phyloP scores from a whole-genome alignment of 2,113 vertebrate genomes.

The Chiloscyllium plagiosum region DNA sequence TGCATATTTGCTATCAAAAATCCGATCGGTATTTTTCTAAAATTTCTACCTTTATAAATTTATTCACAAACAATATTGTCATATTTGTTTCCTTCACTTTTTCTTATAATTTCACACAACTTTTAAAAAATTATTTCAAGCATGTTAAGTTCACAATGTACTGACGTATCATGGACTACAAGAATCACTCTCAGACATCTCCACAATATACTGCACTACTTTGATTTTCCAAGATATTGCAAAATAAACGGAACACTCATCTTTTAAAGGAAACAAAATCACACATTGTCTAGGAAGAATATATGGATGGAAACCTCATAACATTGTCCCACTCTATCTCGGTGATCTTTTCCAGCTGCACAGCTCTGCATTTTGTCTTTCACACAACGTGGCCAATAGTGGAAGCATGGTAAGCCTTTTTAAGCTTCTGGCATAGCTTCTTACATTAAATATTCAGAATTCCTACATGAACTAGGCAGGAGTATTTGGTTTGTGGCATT shows the following conservation, averaged over 20 bases:
- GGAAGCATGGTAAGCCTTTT: no score
- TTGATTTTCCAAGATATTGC: neutral
- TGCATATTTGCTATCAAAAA: no score
- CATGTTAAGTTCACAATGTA: neutral
- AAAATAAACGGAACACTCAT: neutral
- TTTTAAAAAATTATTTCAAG: neutral
- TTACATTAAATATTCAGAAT: no score
- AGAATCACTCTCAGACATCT: neutral
- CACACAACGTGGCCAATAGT: no score
- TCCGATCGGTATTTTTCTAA: no score
- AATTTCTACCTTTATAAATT: neutral
- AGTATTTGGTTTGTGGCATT: no score
- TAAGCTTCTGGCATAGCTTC: no score
- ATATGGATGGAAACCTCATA: neutral
- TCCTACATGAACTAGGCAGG: no score
- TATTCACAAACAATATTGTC: neutral
- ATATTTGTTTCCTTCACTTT: no score
- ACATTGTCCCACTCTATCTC: neutral
- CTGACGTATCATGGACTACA: neutral
- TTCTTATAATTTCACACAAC: neutral
- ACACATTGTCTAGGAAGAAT: neutral
- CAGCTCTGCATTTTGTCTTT: no score
- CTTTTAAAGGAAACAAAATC: neutral
- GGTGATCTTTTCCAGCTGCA: neutral
- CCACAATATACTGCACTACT: neutral